Conservation (phyloP, 2,113 vertebrate genomes). For the Anser brachyrhynchus region DNA sequence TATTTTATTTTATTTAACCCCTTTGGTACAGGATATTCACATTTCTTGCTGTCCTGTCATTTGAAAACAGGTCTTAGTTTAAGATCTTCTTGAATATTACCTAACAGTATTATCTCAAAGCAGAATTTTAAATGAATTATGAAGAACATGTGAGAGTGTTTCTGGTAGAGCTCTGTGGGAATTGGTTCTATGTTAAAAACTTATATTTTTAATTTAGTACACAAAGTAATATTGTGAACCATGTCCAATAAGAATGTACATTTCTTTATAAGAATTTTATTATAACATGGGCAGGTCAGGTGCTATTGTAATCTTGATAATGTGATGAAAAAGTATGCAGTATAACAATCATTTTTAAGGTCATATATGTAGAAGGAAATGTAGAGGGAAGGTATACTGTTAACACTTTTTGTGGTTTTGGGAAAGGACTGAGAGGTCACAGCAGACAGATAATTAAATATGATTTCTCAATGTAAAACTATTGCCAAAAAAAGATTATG, state of each 20-base stretch:
- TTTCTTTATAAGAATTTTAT: background rate
- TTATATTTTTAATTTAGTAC: background rate
- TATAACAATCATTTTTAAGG: background rate
- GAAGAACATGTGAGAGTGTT: background rate
- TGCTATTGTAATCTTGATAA: background rate
- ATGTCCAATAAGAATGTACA: background rate
- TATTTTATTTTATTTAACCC: background rate
- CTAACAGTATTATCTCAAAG: background rate
- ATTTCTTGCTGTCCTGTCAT: background rate
- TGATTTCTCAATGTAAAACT: background rate
- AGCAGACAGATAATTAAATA: background rate
- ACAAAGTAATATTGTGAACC: background rate
- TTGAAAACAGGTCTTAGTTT: background rate
- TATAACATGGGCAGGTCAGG: background rate
- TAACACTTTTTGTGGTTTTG: background rate
- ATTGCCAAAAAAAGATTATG: background rate
- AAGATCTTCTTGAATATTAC: background rate
- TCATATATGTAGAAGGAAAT: background rate
- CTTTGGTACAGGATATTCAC: background rate
- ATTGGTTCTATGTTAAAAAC: background rate
- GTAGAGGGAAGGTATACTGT: background rate
- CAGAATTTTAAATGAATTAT: background rate
- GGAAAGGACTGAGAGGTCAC: background rate
- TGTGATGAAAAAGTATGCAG: background rate
- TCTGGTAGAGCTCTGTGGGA: background rate